Conservation (phyloP, 1,140 invertebrate species). For the Neodiprion lecontei region DNA sequence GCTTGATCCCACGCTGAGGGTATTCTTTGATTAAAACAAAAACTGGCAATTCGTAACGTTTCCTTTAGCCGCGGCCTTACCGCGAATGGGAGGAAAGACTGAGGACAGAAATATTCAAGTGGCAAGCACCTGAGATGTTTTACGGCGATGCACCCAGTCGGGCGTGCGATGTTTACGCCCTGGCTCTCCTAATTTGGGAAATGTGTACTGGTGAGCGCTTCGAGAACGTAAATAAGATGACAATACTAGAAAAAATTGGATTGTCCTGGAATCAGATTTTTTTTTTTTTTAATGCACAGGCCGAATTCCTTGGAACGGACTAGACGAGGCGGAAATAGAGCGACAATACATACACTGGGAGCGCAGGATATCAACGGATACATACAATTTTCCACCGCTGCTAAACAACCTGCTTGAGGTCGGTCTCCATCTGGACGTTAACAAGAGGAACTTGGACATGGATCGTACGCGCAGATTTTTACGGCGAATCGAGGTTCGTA, state of each 20-base stretch:
- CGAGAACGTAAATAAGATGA: slow-evolving; percentile 10
- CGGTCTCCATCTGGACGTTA: slow-evolving; percentile 40
- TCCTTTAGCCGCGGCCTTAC: slow-evolving; percentile 27
- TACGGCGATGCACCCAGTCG: slow-evolving; percentile 24
- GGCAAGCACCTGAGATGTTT: slow-evolving; percentile 47
- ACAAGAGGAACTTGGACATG: slow-evolving; percentile 46
- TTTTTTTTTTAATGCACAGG: slow-evolving; percentile 27
- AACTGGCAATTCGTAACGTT: not conserved
- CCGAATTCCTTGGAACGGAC: slow-evolving; percentile 41
- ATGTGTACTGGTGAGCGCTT: slow-evolving; percentile 44
- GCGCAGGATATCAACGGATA: slow-evolving; percentile 34
- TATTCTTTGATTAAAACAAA: no score
- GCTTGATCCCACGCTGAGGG: no score
- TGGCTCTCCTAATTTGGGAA: slow-evolving; percentile 49
- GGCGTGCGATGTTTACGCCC: slow-evolving; percentile 44
- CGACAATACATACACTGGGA: slow-evolving; percentile 35
- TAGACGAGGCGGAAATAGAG: slow-evolving; percentile 37
- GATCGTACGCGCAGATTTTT: slow-evolving; percentile 43
- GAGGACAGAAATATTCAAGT: slow-evolving; percentile 42
- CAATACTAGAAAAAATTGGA: not conserved
- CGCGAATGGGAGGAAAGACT: slow-evolving; percentile 38
- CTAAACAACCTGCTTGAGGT: slow-evolving; percentile 42
- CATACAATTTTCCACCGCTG: slow-evolving; percentile 41
- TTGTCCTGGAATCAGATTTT: not conserved
- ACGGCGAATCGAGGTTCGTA: slow-evolving; percentile 40